Evolutionary conservation across 2,797 vertebrate genomes (phyloP), one percentile per base, ranked within the genome.

Genomic region (Lacerta viridis): DNA sequence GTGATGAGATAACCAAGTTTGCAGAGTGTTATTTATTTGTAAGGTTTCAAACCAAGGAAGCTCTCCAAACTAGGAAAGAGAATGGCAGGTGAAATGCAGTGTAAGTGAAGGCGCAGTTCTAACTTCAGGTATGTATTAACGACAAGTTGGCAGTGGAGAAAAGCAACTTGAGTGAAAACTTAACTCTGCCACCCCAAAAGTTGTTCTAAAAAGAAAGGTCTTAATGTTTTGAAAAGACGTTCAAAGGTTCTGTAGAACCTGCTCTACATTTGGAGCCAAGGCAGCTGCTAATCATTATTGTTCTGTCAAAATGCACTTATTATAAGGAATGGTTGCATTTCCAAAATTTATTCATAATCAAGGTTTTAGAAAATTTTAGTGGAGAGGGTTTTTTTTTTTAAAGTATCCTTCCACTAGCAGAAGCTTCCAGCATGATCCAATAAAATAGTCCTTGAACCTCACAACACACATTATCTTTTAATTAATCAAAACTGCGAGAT

Each of bases 211-310:
- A 10, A 77, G 80, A 82, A 72, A 33, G 33, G 33, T 72, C 69
- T 46, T n/a, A 50, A 46, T 83, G 66, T 36, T 86, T 36, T 80
- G 23, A 5, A 80, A 86, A 86, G 7, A 80, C 71, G 46, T 23
- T 55, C 10, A 27, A 23, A 23, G 18, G 20, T 80, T 86, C 33
- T 41, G 46, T 64, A n/a, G 55, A 84, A 61, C 6, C 43, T 66
- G 43, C 36, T 80, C 6, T 23, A 7, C 33, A 17, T 85, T 76
- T 36, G 43, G 29, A 77, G 75, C 9, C 61, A 79, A 69, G 76
- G 7, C 66, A 68, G 25, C 41, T 75, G 71, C 46, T 61, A 59
- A 84, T 76, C 74, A 27, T 29, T 25, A 29, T 78, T 33, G 33
- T 33, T 43, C 15, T 39, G 46, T 46, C 46, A 46, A 46, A 46